These are phyloP conservation scores for Hofmannophila pseudospretella DNA, from an alignment of 2,888 invertebrate genomes.

Conservation along the genomic window DNA sequence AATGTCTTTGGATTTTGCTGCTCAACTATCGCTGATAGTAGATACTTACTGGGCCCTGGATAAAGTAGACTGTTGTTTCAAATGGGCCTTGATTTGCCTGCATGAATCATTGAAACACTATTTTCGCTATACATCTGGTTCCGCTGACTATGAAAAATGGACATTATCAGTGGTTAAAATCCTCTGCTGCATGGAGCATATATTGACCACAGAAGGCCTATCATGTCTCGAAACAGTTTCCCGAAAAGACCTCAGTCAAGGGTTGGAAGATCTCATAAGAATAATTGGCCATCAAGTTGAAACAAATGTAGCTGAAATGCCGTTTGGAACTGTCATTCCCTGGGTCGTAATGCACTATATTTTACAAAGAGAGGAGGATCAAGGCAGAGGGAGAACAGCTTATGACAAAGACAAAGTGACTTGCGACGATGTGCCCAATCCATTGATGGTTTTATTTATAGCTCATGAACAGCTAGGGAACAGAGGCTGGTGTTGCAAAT, in stretches of 20 bases:
- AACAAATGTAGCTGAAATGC: conserved; percentile 80
- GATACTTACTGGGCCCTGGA: conserved; percentile 82
- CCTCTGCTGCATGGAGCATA: conserved; percentile 64
- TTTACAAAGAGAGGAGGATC: conserved; percentile 84
- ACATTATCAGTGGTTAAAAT: conserved; percentile 63
- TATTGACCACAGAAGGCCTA: conserved; percentile 59
- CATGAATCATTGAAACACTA: conserved; percentile 85
- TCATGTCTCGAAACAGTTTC: conserved; percentile 73
- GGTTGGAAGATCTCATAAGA: conserved; percentile 85
- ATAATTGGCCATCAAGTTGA: conserved; percentile 89
- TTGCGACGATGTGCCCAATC: conserved; percentile 81
- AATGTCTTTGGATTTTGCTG: conserved; percentile 75
- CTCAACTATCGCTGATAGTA: conserved; percentile 78
- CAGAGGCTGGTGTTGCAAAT: conserved; percentile 86
- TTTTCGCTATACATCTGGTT: conserved; percentile 63
- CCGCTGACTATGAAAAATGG: conserved; percentile 67
- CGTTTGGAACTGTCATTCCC: conserved; percentile 84
- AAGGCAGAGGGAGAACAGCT: conserved; percentile 75
- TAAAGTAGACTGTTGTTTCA: conserved; percentile 81
- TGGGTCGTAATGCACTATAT: conserved; percentile 92
- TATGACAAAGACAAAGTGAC: conserved; percentile 57
- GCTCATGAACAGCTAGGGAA: conserved; percentile 91
- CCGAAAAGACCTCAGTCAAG: conserved; percentile 79
- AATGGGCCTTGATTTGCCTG: conserved; percentile 87
- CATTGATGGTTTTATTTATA: conserved; percentile 86